These are phyloP conservation scores for Elgaria multicarinata DNA, from an alignment of 2,113 vertebrate genomes.

Conservation along the genomic window DNA sequence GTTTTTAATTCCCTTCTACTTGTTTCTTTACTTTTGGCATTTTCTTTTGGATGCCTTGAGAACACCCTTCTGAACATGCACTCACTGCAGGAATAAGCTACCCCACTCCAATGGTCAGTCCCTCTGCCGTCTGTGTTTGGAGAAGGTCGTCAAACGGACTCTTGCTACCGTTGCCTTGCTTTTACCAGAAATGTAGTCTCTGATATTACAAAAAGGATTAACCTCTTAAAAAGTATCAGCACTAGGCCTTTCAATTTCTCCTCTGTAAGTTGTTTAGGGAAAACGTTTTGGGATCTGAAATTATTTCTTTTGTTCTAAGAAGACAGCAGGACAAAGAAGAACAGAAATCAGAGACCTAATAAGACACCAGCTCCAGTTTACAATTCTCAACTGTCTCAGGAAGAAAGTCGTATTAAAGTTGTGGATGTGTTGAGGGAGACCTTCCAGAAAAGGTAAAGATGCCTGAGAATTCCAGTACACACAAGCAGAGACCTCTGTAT, in stretches of 20 bases:
- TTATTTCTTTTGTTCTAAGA: neutral
- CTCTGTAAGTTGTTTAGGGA: neutral
- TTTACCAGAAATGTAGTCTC: no score
- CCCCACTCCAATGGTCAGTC: no score
- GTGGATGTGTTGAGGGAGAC: conserved; percentile 36
- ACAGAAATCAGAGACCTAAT: neutral
- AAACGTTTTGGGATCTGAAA: neutral
- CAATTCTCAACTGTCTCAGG: neutral
- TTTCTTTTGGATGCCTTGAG: no score
- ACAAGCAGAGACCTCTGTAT: accelerated
- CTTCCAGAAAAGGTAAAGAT: conserved; percentile 51
- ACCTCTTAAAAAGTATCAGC: accelerated
- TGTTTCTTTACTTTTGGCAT: no score
- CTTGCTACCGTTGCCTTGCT: no score
- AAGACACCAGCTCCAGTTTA: neutral
- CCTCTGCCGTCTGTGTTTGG: no score
- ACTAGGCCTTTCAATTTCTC: neutral
- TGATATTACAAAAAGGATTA: no score
- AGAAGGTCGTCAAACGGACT: no score
- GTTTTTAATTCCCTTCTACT: no score
- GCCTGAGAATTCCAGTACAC: neutral
- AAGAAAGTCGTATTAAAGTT: conserved; percentile 44
- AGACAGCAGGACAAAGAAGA: neutral
- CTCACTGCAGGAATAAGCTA: no score
- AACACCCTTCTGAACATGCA: no score